These are phyloP conservation scores for Gastrophryne carolinensis DNA, from an alignment of 2,797 vertebrate species.

Conservation along the genomic window DNA sequence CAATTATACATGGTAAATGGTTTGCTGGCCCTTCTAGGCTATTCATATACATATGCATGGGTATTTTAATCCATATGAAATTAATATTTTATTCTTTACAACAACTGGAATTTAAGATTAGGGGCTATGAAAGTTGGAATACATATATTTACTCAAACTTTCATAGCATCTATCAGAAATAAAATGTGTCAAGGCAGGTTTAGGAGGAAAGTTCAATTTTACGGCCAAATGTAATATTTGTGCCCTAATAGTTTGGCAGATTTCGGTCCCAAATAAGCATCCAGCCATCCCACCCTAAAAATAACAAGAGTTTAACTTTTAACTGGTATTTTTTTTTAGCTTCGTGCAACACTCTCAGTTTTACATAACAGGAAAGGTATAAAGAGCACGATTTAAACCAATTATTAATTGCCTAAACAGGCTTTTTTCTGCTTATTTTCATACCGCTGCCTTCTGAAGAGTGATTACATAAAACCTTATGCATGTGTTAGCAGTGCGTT, in stretches of 20 bases:
- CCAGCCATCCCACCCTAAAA: constrained; percentile 70
- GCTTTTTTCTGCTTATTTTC: background rate
- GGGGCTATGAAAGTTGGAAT: constrained; percentile 59
- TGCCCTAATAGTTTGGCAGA: constrained; percentile 74
- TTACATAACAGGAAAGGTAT: background rate
- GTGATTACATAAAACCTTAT: background rate
- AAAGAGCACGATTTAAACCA: background rate
- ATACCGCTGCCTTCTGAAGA: background rate
- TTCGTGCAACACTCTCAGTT: constrained; percentile 52
- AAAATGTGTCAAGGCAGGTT: no score
- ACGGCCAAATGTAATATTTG: no score
- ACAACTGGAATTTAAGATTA: constrained; percentile 76
- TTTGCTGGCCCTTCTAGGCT: constrained; percentile 62
- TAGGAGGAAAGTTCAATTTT: no score
- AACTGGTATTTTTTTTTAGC: constrained; percentile 61
- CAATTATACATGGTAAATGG: constrained; percentile 68
- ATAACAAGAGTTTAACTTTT: constrained; percentile 70
- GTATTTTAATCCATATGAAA: constrained; percentile 65
- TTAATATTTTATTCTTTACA: constrained; percentile 65
- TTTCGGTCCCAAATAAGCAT: constrained; percentile 69
- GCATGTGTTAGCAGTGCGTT: constrained; percentile 23
- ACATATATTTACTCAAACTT: constrained; percentile 55
- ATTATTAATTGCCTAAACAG: background rate
- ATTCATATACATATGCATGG: constrained; percentile 62
- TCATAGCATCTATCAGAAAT: no score